Conservation (phyloP, 2,797 vertebrate genomes). For the Danio aesculapii region DNA sequence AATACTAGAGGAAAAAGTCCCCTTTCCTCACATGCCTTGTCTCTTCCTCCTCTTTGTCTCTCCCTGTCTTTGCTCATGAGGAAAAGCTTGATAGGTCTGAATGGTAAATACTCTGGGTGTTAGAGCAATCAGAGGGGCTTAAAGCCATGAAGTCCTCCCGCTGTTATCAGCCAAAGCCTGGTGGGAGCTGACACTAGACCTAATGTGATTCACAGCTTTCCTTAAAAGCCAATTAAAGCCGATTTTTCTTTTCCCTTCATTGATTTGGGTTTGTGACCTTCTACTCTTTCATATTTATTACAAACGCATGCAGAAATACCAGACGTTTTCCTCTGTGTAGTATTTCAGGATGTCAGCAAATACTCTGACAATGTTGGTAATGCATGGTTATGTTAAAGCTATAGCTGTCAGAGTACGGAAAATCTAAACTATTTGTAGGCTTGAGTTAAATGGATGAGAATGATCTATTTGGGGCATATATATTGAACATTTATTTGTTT, state of each 20-base stretch:
- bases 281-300: neutral
- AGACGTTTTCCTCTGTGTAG: neutral
- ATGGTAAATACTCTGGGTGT: slow-evolving; percentile 66
- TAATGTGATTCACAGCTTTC: slow-evolving; percentile 46
- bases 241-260: slow-evolving; percentile 26
- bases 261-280: slow-evolving; percentile 4
- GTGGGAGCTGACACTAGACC: slow-evolving; percentile 64
- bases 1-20: neutral
- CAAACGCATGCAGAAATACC: neutral
- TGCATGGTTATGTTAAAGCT: neutral
- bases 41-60: neutral
- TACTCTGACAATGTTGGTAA: neutral
- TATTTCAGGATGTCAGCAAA: neutral
- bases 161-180: slow-evolving; percentile 66
- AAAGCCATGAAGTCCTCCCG: slow-evolving; percentile 61
- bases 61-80: slow-evolving; percentile 19
- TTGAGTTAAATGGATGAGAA: no score
- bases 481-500: no score
- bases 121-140: slow-evolving; percentile 66
- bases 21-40: neutral
- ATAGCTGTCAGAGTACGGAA: neutral
- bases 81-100: slow-evolving; percentile 17
- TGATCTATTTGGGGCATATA: neutral
- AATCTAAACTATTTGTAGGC: slow-evolving; percentile 4
- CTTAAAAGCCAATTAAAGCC: slow-evolving; percentile 54